These are phyloP conservation scores for Sebastes aleutianus DNA, from an alignment of 2,797 vertebrate species.

Conservation along the genomic window DNA sequence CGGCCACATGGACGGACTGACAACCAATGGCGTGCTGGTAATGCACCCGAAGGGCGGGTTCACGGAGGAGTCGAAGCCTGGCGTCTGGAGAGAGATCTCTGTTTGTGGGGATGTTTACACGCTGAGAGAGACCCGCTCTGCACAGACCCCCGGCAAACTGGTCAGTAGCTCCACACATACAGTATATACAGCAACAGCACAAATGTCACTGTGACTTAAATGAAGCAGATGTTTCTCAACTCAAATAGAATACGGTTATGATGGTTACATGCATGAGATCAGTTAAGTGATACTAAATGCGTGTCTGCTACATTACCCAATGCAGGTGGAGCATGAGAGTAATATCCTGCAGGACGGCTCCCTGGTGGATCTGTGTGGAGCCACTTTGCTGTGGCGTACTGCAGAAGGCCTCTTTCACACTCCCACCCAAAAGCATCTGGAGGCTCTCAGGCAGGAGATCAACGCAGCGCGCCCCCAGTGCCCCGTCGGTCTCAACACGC, in stretches of 20 bases:
- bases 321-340: slow-evolving; percentile 94
- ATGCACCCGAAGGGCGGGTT: slow-evolving; percentile 98
- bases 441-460: slow-evolving; percentile 97
- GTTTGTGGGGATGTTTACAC: slow-evolving; percentile 98
- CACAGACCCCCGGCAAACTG: slow-evolving; percentile 95
- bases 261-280: not conserved
- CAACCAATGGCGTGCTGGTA: slow-evolving; percentile 96
- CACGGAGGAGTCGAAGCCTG: slow-evolving; percentile 95
- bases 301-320: not conserved
- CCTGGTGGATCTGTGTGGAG: slow-evolving; percentile 95
- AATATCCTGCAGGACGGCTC: slow-evolving; percentile 96
- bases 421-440: slow-evolving; percentile 97
- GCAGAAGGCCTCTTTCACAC: slow-evolving; percentile 95
- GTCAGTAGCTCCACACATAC: slow-evolving; percentile 72
- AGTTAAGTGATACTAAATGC: not conserved
- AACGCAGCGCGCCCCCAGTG: slow-evolving; percentile 96
- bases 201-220: not conserved
- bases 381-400: slow-evolving; percentile 95
- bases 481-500: slow-evolving; percentile 96
- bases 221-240: not conserved
- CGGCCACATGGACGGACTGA: slow-evolving; percentile 98
- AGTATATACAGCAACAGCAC: not conserved
- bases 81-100: slow-evolving; percentile 97
- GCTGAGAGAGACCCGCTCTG: slow-evolving; percentile 95
- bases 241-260: not conserved